Percentiles rank a stretch among this genome's conserved stretches.
phyloP scores from a whole-genome alignment of 1,140 invertebrate species.

The Phymorhynchus buccinoides region DNA sequence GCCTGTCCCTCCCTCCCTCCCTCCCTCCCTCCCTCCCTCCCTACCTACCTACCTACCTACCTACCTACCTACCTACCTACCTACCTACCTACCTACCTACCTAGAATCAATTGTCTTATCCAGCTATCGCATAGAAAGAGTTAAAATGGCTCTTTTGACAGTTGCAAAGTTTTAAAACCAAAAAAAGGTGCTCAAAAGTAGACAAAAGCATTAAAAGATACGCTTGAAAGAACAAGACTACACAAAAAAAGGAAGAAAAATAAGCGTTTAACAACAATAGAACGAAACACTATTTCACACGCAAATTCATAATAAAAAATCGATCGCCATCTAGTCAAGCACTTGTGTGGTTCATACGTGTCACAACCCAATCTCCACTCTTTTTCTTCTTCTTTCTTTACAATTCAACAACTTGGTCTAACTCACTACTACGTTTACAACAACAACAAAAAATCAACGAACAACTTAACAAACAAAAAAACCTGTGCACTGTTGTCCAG shows the following conservation, averaged over 20 bases:
- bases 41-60: too few species aligned
- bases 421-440: not conserved
- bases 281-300: not conserved
- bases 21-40: too few species aligned
- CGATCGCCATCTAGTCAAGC: not conserved
- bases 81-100: too few species aligned
- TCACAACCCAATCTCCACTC: conserved; percentile 5
- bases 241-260: not conserved
- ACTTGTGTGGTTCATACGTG: not conserved
- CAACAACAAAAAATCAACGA: not conserved
- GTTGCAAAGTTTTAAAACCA: too few species aligned
- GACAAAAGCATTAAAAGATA: not conserved
- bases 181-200: not conserved
- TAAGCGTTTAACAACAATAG: not conserved
- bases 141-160: too few species aligned
- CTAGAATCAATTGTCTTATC: too few species aligned
- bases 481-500: not conserved
- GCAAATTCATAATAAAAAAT: not conserved
- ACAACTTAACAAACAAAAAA: not conserved
- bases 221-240: too few species aligned
- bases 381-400: too few species aligned
- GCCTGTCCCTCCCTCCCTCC: too few species aligned
- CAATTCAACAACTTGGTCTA: conserved; percentile 12
- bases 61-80: too few species aligned
- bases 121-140: too few species aligned